Percentiles rank a stretch among this genome's conserved stretches.
phyloP scores from a whole-genome alignment of 1,140 invertebrate genomes.

The Heliconius congener region DNA sequence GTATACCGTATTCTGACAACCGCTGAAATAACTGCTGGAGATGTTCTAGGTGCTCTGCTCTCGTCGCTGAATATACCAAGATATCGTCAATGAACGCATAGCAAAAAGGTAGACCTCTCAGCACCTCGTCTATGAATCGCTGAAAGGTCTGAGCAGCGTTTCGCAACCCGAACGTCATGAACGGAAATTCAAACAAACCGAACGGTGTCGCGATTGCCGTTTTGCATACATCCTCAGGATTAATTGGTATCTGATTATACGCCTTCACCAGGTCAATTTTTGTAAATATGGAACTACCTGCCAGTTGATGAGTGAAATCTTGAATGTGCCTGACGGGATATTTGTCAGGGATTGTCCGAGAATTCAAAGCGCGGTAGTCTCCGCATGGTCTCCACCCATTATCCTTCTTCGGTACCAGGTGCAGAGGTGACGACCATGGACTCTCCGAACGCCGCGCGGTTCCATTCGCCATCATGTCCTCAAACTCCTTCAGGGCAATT shows the following conservation, averaged over 20 bases:
- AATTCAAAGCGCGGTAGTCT: slow-evolving; percentile 42
- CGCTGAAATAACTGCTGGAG: slow-evolving; percentile 39
- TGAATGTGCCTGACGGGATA: slow-evolving; percentile 63
- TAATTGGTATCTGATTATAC: slow-evolving; percentile 75
- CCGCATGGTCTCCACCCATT: slow-evolving; percentile 52
- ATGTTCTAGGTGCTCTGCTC: slow-evolving; percentile 22
- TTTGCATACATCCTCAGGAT: slow-evolving; percentile 53
- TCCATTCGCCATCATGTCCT: too few relatives aligned
- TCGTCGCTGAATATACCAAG: slow-evolving; percentile 64
- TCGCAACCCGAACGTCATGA: slow-evolving; percentile 63
- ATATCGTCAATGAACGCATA: slow-evolving; percentile 81
- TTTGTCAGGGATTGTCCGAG: slow-evolving; percentile 60
- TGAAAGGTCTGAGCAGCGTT: slow-evolving; percentile 76
- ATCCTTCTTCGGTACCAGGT: slow-evolving; percentile 56
- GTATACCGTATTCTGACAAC: slow-evolving; percentile 43
- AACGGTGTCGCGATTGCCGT: slow-evolving; percentile 51
- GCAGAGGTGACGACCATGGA: slow-evolving; percentile 73
- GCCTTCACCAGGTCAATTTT: slow-evolving; percentile 76
- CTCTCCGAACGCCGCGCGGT: too few relatives aligned
- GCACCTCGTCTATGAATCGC: slow-evolving; percentile 71
- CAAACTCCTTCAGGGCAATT: neutral
- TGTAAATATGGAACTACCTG: slow-evolving; percentile 57
- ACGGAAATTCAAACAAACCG: slow-evolving; percentile 63
- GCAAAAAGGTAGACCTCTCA: slow-evolving; percentile 54
- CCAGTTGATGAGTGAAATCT: slow-evolving; percentile 31